A percentile compares a stretch with the other conserved stretches of the same genome.
Evolutionary conservation across 2,113 vertebrate genomes (phyloP).

Genomic region (Cinclus cinclus): DNA sequence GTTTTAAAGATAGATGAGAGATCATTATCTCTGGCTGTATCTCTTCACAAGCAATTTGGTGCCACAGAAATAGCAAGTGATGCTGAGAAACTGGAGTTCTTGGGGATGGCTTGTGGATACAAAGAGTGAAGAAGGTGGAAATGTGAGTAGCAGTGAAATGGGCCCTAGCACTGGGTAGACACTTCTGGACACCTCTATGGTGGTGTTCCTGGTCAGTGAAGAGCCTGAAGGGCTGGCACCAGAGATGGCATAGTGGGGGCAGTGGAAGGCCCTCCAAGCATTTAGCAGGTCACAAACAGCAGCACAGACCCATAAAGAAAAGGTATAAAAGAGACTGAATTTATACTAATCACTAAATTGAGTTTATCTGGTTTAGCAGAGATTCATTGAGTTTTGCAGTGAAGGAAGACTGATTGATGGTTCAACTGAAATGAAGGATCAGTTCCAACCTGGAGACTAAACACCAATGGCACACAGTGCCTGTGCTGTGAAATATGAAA

Average conservation of each 20-base stretch:
- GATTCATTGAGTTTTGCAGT: not conserved
- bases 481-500: not conserved
- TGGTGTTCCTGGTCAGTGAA: not conserved
- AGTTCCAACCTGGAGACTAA: not conserved
- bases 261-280: not conserved
- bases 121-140: not conserved
- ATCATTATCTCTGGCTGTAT: not conserved
- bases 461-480: not conserved
- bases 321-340: not conserved
- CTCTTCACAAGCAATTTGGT: not conserved
- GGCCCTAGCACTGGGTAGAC: not conserved
- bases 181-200: not conserved
- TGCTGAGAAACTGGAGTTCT: not conserved
- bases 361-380: not conserved
- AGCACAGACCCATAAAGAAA: not conserved
- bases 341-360: not conserved
- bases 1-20: not conserved
- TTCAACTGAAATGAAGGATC: not conserved
- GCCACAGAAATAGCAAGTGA: not conserved
- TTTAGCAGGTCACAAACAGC: not conserved
- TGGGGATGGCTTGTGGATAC: not conserved
- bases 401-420: not conserved
- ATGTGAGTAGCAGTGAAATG: not conserved
- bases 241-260: rapidly evolving
- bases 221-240: not conserved